Evolutionary conservation across 2,797 vertebrate species (phyloP).

Genomic region (Clarias fuscus): DNA sequence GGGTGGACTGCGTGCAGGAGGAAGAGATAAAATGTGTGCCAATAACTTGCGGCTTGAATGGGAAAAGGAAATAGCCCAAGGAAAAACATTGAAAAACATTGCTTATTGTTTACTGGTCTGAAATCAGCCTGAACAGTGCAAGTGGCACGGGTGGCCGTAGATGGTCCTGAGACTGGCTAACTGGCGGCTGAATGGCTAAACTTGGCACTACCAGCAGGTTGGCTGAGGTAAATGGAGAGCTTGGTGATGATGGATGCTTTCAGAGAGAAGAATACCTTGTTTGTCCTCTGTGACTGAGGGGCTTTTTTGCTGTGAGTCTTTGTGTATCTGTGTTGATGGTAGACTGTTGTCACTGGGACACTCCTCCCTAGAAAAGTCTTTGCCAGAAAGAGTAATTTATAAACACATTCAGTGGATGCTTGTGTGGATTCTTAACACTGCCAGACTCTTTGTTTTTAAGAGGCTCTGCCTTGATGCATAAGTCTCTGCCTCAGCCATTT

Average conservation of each 20-base stretch:
- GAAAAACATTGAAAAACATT: background rate
- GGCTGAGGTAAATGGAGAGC: conserved; percentile 55
- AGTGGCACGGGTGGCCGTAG: background rate
- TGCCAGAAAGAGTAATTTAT: conserved; percentile 33
- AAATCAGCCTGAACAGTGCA: background rate
- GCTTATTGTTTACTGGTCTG: background rate
- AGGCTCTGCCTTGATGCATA: conserved; percentile 20
- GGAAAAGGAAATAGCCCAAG: too few species aligned
- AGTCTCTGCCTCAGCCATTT: conserved; percentile 4
- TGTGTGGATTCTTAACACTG: conserved; percentile 6
- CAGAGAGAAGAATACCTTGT: conserved; percentile 49
- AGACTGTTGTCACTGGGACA: conserved; percentile 31
- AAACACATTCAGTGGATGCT: conserved; percentile 19
- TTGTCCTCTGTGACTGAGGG: conserved; percentile 58
- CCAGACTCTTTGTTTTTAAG: background rate
- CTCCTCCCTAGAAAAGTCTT: conserved; percentile 36
- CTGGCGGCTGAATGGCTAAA: conserved; percentile 48
- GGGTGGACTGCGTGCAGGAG: too few species aligned
- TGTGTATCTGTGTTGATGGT: conserved; percentile 37
- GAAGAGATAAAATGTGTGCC: too few species aligned
- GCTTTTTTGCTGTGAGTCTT: conserved; percentile 49
- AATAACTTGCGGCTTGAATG: too few species aligned
- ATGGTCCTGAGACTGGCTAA: conserved; percentile 30
- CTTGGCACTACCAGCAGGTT: conserved; percentile 54
- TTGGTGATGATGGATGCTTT: conserved; percentile 43